phyloP scores from a whole-genome alignment of 2,797 vertebrate genomes.

The Leptodactylus fallax region DNA sequence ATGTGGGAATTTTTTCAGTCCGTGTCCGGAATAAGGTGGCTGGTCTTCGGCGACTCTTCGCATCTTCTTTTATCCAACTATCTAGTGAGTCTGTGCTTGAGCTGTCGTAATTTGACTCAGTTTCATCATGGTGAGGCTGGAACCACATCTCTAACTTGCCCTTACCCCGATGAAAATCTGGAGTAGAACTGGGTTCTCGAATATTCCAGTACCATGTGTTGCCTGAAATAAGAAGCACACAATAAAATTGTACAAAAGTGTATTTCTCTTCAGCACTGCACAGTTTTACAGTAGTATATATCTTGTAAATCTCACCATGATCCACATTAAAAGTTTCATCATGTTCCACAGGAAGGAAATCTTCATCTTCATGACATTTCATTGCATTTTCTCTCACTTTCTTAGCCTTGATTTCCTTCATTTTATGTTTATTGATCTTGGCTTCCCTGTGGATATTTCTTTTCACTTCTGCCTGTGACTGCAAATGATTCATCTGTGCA shows the following conservation, averaged over 20 bases:
- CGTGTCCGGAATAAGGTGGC: conserved; percentile 75
- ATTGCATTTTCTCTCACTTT: conserved; percentile 61
- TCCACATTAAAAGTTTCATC: conserved; percentile 62
- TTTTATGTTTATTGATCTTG: conserved; percentile 69
- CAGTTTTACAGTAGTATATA: background rate
- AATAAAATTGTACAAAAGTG: background rate
- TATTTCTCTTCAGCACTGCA: background rate
- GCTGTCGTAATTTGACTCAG: conserved; percentile 78
- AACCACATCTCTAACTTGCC: conserved; percentile 73
- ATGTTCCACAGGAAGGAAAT: conserved; percentile 60
- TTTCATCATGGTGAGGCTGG: conserved; percentile 68
- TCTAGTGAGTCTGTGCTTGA: conserved; percentile 75
- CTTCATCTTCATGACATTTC: conserved; percentile 47
- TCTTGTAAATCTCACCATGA: conserved; percentile 67
- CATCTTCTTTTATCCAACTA: conserved; percentile 63
- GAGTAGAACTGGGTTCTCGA: background rate
- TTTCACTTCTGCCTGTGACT: conserved; percentile 73
- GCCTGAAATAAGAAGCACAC: conserved; percentile 63
- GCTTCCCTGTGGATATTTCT: conserved; percentile 69
- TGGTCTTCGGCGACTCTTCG: conserved; percentile 49
- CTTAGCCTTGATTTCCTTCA: conserved; percentile 62
- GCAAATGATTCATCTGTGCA: conserved; percentile 67
- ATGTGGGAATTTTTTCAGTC: conserved; percentile 74
- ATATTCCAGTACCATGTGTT: conserved; percentile 38
- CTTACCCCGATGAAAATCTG: conserved; percentile 32